A percentile compares a stretch with the other conserved stretches of the same genome.
phyloP scores from a whole-genome alignment of 1,140 invertebrate species.

The Panulirus ornatus region DNA sequence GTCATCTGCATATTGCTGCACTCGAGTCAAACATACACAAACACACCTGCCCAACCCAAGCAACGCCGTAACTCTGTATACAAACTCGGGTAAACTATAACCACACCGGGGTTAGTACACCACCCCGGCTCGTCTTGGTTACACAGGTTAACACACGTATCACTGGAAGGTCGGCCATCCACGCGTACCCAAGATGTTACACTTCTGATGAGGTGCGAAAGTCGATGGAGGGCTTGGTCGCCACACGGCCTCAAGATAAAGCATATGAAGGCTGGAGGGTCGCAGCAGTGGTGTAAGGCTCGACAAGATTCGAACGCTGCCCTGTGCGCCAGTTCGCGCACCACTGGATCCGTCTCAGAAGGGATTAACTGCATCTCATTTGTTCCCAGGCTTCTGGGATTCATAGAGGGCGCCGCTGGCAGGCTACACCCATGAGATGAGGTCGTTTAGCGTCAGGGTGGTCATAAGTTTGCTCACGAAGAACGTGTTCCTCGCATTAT shows the following conservation, averaged over 20 bases:
- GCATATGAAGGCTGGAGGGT: background rate
- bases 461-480: background rate
- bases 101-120: background rate
- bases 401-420: background rate
- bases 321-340: background rate
- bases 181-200: background rate
- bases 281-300: background rate
- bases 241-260: background rate
- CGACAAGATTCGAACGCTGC: background rate
- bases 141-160: background rate
- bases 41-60: constrained; percentile 11
- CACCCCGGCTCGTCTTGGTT: background rate
- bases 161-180: background rate
- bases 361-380: background rate
- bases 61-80: constrained; percentile 36
- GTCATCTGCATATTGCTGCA: constrained; percentile 10
- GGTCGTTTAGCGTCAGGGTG: background rate
- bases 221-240: background rate
- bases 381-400: constrained; percentile 5
- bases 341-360: background rate
- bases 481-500: constrained; percentile 34
- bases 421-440: constrained; percentile 1
- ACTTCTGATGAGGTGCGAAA: background rate
- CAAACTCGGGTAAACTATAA: constrained; percentile 4
- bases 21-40: constrained; percentile 19